These are phyloP conservation scores for Pelvicachromis taeniatus DNA, from an alignment of 2,113 vertebrate genomes.

Conservation along the genomic window DNA sequence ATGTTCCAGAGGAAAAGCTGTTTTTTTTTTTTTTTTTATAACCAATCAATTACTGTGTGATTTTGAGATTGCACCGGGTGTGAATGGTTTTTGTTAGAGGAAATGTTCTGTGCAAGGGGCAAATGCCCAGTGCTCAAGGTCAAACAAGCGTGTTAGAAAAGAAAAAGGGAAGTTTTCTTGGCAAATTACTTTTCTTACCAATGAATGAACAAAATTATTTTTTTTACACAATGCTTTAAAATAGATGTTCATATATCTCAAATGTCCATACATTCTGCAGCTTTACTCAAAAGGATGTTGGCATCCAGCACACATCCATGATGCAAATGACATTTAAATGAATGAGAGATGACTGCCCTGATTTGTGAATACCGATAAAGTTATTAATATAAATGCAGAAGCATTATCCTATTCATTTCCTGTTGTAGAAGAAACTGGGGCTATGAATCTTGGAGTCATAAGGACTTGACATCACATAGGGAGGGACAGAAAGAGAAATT, in stretches of 20 bases:
- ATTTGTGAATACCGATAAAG: slow-evolving; percentile 62
- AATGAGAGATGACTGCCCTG: slow-evolving; percentile 38
- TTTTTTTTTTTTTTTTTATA: rapidly evolving
- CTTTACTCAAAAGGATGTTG: neutral
- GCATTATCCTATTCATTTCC: slow-evolving; percentile 51
- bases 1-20: neutral
- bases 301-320: slow-evolving; percentile 3
- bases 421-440: slow-evolving; percentile 35
- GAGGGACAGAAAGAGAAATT: neutral
- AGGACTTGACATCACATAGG: slow-evolving; percentile 22
- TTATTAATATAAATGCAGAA: slow-evolving; percentile 62
- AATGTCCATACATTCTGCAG: neutral
- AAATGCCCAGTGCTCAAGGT: neutral
- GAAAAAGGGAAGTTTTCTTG: neutral
- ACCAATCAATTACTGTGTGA: neutral
- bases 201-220: neutral
- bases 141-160: neutral
- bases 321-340: slow-evolving; percentile 37
- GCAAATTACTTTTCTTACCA: neutral
- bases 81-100: neutral
- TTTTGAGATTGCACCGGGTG: neutral
- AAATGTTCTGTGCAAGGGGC: neutral
- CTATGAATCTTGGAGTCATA: slow-evolving; percentile 38
- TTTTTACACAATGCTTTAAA: neutral
- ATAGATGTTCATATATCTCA: no score